Conservation (phyloP, 2,888 invertebrate genomes). For the Lasioglossum figueresi region DNA sequence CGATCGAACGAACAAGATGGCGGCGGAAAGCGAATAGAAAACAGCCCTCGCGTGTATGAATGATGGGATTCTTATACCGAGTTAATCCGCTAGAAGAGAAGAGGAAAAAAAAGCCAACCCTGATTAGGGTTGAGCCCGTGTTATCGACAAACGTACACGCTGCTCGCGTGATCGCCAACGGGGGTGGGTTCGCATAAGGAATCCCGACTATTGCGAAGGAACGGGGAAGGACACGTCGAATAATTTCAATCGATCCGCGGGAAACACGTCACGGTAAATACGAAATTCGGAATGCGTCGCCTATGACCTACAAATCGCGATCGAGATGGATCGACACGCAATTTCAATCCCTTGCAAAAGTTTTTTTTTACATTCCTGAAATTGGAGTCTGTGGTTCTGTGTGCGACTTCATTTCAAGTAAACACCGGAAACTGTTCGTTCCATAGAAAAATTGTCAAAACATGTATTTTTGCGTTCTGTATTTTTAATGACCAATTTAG, state of each 20-base stretch:
- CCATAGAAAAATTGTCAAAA: neutral
- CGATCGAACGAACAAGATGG: slow-evolving; percentile 4
- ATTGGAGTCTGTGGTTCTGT: neutral
- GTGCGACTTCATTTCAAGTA: neutral
- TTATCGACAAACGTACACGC: slow-evolving; percentile 26
- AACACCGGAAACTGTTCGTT: neutral
- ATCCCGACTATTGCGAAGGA: slow-evolving; percentile 27
- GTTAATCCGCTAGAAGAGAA: slow-evolving; percentile 1
- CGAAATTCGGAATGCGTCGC: slow-evolving; percentile 27
- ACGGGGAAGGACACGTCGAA: slow-evolving; percentile 9
- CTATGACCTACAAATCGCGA: slow-evolving; percentile 38
- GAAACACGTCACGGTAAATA: slow-evolving; percentile 19
- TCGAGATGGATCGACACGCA: slow-evolving; percentile 15
- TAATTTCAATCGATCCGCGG: slow-evolving; percentile 38
- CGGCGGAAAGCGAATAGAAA: too few relatives aligned
- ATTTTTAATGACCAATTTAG: too few relatives aligned
- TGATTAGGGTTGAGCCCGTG: slow-evolving; percentile 36
- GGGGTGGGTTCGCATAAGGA: slow-evolving; percentile 19
- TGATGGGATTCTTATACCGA: slow-evolving; percentile 39
- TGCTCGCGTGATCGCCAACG: slow-evolving; percentile 43
- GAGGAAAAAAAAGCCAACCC: neutral
- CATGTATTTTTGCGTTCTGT: too few relatives aligned
- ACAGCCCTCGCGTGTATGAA: slow-evolving; percentile 48
- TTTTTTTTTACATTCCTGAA: neutral
- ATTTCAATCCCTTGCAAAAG: neutral